phyloP scores from a whole-genome alignment of 2,888 invertebrate species.

The Esperia sulphurella region DNA sequence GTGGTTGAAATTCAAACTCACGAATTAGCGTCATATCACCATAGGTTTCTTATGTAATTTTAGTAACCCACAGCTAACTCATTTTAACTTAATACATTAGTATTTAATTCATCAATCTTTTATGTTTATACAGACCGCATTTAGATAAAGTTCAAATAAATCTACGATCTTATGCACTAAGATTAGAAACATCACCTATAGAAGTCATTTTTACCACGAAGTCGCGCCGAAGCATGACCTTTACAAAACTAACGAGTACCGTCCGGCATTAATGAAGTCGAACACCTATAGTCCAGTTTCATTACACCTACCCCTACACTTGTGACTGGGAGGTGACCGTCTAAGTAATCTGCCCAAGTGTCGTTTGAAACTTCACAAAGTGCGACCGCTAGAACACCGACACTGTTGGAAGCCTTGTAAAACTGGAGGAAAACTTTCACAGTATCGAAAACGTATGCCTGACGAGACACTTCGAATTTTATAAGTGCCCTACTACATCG shows the following conservation, averaged over 20 bases:
- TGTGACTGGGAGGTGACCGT: slow-evolving; percentile 22
- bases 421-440: slow-evolving; percentile 29
- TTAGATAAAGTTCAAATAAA: not conserved
- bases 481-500: slow-evolving; percentile 9
- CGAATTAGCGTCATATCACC: too few species aligned
- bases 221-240: slow-evolving; percentile 12
- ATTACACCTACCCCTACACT: slow-evolving; percentile 19
- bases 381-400: slow-evolving; percentile 21
- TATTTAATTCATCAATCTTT: too few species aligned
- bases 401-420: slow-evolving; percentile 25
- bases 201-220: not conserved
- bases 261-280: slow-evolving; percentile 16
- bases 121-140: too few species aligned
- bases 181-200: too few species aligned
- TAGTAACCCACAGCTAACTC: too few species aligned
- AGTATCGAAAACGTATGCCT: slow-evolving; percentile 28
- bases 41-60: too few species aligned
- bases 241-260: slow-evolving; percentile 13
- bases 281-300: slow-evolving; percentile 23
- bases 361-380: slow-evolving; percentile 38
- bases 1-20: too few species aligned
- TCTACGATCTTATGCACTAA: too few species aligned
- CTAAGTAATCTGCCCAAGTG: slow-evolving; percentile 35
- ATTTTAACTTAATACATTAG: too few species aligned
- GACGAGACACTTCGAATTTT: slow-evolving; percentile 28